phyloP scores from a whole-genome alignment of 2,888 invertebrate genomes.

The Diplolepis rosae region DNA sequence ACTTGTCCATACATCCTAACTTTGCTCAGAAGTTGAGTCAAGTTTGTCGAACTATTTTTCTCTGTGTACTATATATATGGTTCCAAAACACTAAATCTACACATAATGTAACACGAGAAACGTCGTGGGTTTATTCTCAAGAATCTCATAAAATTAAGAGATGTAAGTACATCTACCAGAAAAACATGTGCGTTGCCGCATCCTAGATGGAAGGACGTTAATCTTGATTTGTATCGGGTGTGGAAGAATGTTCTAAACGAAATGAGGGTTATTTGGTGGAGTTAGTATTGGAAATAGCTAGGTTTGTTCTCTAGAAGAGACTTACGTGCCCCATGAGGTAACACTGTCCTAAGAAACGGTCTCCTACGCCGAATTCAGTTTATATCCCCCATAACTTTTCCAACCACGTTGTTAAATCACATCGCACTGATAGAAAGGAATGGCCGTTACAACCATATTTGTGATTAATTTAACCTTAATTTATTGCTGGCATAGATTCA shows the following conservation, averaged over 20 bases:
- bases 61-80: too few relatives aligned
- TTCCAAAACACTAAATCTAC: too few relatives aligned
- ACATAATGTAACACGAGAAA: too few relatives aligned
- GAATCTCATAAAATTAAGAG: not conserved
- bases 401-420: not conserved
- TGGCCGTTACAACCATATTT: too few relatives aligned
- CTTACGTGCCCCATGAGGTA: slow-evolving; percentile 16
- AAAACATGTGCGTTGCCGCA: not conserved
- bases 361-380: not conserved
- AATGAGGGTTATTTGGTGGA: slow-evolving; percentile 16
- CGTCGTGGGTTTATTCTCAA: not conserved
- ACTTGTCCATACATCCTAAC: too few relatives aligned
- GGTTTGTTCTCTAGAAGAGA: not conserved
- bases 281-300: slow-evolving; percentile 24
- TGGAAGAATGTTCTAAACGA: slow-evolving; percentile 6
- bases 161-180: not conserved
- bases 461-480: too few relatives aligned
- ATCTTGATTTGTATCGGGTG: slow-evolving; percentile 44
- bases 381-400: not conserved
- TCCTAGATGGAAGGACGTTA: slow-evolving; percentile 43
- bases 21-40: too few relatives aligned
- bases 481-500: too few relatives aligned
- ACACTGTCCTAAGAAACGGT: not conserved
- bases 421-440: too few relatives aligned
- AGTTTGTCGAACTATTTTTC: too few relatives aligned